Percentiles rank a stretch among this genome's conserved stretches.
Conservation (phyloP, 2,888 invertebrate genomes). For the Thereva nobilitata region DNA sequence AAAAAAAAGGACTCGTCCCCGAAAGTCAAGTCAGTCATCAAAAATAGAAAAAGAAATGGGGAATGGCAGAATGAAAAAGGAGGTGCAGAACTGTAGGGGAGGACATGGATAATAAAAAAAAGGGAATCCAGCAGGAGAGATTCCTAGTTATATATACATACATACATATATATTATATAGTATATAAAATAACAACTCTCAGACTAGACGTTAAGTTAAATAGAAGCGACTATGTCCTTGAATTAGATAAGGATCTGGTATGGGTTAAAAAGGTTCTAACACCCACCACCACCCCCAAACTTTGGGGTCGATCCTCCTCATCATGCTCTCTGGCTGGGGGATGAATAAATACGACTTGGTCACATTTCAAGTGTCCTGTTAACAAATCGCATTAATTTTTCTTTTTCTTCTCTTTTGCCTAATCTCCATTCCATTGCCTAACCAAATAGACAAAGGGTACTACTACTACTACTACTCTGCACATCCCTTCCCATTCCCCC, state of each 20-base stretch:
- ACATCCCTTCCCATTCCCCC: too few species aligned
- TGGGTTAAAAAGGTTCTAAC: constrained; percentile 15
- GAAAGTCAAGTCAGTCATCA: neutral
- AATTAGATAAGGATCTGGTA: constrained; percentile 5
- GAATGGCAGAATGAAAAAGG: constrained; percentile 5
- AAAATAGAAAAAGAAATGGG: constrained; percentile 2
- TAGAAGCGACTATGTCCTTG: constrained; percentile 6
- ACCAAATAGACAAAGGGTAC: too few species aligned
- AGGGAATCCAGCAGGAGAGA: too few species aligned
- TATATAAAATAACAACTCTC: neutral
- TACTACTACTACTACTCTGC: too few species aligned
- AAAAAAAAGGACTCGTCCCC: neutral
- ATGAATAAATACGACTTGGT: constrained; percentile 20
- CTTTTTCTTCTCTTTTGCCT: constrained; percentile 9
- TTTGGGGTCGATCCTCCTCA: too few species aligned
- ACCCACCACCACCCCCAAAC: too few species aligned
- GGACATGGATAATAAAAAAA: neutral
- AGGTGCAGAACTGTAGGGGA: neutral
- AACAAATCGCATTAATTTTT: constrained; percentile 26
- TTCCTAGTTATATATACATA: too few species aligned
- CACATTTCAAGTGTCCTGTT: constrained; percentile 26
- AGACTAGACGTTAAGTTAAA: constrained; percentile 10
- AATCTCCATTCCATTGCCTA: neutral
- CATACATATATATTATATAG: too few species aligned
- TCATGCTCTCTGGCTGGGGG: neutral